Conservation (phyloP, 2,888 invertebrate species). For the Drymonia ruficornis region DNA sequence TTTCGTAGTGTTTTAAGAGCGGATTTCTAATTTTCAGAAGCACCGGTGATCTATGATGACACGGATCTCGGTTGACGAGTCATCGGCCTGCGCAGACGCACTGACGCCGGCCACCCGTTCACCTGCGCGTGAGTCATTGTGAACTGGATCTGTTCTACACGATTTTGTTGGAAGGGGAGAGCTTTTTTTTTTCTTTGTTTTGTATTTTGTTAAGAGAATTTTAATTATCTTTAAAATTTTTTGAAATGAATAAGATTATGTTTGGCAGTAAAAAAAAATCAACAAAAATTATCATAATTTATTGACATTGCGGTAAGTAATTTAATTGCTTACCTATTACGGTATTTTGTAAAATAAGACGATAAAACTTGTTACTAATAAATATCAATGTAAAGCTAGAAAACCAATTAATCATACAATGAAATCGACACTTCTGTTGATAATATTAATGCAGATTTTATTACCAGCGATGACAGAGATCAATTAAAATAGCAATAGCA, state of each 20-base stretch:
- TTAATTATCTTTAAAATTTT: background rate
- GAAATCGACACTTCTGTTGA: background rate
- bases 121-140: constrained; percentile 50
- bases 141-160: constrained; percentile 4
- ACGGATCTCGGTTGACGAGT: constrained; percentile 20
- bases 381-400: too few relatives aligned
- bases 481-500: background rate
- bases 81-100: constrained; percentile 40
- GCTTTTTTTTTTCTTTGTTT: background rate
- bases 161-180: constrained; percentile 16
- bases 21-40: background rate
- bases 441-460: background rate
- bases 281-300: too few relatives aligned
- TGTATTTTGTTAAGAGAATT: background rate
- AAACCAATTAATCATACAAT: too few relatives aligned
- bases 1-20: background rate
- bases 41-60: constrained; percentile 17
- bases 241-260: too few relatives aligned
- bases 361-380: too few relatives aligned
- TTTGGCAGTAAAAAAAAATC: too few relatives aligned
- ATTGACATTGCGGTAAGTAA: too few relatives aligned
- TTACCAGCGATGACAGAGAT: background rate
- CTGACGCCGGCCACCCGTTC: constrained; percentile 37
- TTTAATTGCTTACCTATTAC: too few relatives aligned
- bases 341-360: too few relatives aligned